Evolutionary conservation across 2,113 vertebrate species (phyloP).

Genomic region (Picathartes gymnocephalus): DNA sequence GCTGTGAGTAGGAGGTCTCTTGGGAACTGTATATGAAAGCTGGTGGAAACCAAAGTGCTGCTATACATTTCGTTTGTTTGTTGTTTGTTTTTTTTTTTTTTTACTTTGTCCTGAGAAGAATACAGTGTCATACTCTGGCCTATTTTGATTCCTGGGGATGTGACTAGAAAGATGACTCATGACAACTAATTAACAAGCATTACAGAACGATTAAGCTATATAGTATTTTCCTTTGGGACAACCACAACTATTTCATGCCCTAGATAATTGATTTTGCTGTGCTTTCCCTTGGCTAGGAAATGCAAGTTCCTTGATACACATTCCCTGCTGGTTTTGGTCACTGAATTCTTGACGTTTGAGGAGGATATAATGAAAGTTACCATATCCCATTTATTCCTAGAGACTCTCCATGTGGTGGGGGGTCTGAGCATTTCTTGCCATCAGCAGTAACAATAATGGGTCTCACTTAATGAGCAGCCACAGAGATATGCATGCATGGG

Average conservation of each 20-base stretch:
- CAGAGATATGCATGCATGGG: neutral
- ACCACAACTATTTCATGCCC: neutral
- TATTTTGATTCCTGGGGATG: neutral
- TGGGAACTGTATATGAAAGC: neutral
- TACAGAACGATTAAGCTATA: neutral
- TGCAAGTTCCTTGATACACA: neutral
- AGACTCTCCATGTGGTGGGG: neutral
- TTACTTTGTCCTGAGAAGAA: neutral
- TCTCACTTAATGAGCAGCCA: neutral
- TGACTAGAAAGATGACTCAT: neutral
- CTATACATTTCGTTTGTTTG: fast-evolving
- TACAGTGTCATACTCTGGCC: neutral
- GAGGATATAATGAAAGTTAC: neutral
- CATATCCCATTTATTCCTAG: neutral
- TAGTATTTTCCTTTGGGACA: constrained; percentile 9
- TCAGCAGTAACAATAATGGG: neutral
- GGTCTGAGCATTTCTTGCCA: neutral
- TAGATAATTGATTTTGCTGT: neutral
- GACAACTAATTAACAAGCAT: neutral
- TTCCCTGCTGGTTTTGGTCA: constrained; percentile 1
- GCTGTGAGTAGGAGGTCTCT: neutral
- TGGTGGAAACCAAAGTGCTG: neutral
- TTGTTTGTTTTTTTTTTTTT: fast-evolving
- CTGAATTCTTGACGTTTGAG: neutral
- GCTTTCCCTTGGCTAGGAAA: neutral